Conservation (phyloP, 2,888 invertebrate species). For the Anagyrus pseudococci region DNA sequence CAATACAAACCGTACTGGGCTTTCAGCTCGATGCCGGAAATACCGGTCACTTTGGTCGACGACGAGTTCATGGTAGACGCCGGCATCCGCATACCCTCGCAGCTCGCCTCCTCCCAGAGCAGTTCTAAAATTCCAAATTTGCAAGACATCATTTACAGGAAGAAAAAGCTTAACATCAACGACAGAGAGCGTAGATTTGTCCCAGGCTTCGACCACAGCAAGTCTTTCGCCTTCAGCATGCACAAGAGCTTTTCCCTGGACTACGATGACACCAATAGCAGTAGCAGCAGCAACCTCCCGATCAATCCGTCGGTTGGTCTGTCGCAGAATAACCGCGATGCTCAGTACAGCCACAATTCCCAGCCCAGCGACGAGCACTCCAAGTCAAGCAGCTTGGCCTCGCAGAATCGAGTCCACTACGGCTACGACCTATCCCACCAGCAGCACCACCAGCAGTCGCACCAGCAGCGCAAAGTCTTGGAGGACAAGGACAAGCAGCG, state of each 20-base stretch:
- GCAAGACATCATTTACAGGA: conserved; percentile 51
- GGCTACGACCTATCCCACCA: conserved; percentile 40
- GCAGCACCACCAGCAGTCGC: background rate
- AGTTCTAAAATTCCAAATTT: conserved; percentile 55
- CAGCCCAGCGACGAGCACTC: conserved; percentile 2
- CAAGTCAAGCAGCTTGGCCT: background rate
- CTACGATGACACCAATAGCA: conserved; percentile 53
- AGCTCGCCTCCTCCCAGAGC: conserved; percentile 51
- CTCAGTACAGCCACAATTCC: conserved; percentile 9
- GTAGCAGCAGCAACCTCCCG: conserved; percentile 40
- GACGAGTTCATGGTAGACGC: conserved; percentile 60
- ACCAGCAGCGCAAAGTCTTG: conserved; percentile 10
- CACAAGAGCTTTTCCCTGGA: conserved; percentile 45
- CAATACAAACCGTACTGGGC: conserved; percentile 58
- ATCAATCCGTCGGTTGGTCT: conserved; percentile 12
- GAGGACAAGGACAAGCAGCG: conserved; percentile 25
- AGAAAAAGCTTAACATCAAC: conserved; percentile 43
- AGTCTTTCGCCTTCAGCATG: conserved; percentile 8
- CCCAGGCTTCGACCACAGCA: conserved; percentile 39
- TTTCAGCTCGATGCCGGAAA: conserved; percentile 59
- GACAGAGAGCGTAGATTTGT: conserved; percentile 44
- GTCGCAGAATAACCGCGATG: conserved; percentile 24
- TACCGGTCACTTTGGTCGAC: conserved; percentile 55
- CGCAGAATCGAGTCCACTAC: too few species aligned
- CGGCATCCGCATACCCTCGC: conserved; percentile 57